Base-by-base conservation (phyloP, 2,797 vertebrate genomes). In the Chloroceryle inda region DNA sequence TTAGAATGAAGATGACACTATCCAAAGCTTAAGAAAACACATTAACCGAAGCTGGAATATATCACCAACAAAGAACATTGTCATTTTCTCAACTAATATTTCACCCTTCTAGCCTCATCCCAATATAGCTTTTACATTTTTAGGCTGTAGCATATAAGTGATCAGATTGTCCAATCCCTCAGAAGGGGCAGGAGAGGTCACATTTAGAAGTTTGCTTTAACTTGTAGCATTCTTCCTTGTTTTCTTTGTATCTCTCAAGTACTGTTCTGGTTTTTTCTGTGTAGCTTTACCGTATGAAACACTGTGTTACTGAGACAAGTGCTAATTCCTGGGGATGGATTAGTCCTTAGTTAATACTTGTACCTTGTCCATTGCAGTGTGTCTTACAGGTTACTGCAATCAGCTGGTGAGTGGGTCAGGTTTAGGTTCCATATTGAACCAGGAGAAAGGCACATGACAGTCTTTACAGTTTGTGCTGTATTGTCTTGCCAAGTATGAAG, bases 11-110 rank as follows among this genome's bases (percentile, higher is more conserved):
- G 94, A 95, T 93, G 95, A 92, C 92, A 96, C 84, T 64, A 85
- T 91, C 85, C 75, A 88, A 92, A 94, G 89, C 94, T 97, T 97
- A 96, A 96, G 94, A 96, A 97, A 97, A 93, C 93, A 95, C 73
- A 88, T 96, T 97, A 95, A 78, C 84, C 84, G 81, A 84, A 93
- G 79, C 63, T 64, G 42, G 91, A 96, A 97, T 95, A 97, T 96
- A 96, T 96, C 92, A 95, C 77, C 91, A 96, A 93, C 92, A 94
- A 90, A 89, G 82, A 96, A 89, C 78, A 80, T 92, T 94, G 85
- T 88, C 82, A 71, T 96, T 96, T 91, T 92, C 59, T 38, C 69
- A 73, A 77, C 56, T 87, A 88, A 68, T 95, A 84, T 89, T 92
- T 96, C 90, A 89, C 45, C 67, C 29, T 71, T 64, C 64, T 21